These are phyloP conservation scores for Oophaga pumilio DNA, from an alignment of 2,113 vertebrate species.

Conservation along the genomic window DNA sequence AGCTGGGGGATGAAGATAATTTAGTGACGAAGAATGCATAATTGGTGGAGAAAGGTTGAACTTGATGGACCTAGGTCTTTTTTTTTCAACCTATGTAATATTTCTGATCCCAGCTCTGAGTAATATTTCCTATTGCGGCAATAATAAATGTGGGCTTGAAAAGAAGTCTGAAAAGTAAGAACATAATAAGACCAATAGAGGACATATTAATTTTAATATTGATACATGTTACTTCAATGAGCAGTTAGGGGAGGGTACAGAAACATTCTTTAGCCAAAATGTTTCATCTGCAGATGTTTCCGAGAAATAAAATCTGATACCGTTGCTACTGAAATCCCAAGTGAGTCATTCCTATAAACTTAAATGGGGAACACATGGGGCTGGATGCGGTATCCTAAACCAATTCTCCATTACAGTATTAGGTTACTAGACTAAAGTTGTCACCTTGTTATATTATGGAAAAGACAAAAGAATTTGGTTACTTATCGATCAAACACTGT, in stretches of 20 bases:
- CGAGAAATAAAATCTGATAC: constrained; percentile 8
- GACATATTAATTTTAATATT: neutral
- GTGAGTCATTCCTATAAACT: neutral
- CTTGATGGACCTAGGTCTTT: too few relatives aligned
- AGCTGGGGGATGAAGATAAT: too few relatives aligned
- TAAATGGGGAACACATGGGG: neutral
- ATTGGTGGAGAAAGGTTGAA: too few relatives aligned
- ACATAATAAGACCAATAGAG: neutral
- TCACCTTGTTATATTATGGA: neutral
- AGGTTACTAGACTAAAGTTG: neutral
- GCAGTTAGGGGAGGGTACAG: neutral
- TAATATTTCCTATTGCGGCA: neutral
- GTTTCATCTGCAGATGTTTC: constrained; percentile 20
- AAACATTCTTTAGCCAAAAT: neutral
- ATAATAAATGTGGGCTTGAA: neutral
- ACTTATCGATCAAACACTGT: neutral
- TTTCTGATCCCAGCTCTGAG: neutral
- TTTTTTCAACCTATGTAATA: too few relatives aligned
- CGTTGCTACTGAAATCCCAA: neutral
- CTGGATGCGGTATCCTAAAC: neutral
- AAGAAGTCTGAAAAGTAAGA: neutral
- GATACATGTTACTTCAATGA: neutral
- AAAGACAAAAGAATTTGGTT: neutral
- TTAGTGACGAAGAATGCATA: too few relatives aligned
- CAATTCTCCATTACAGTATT: neutral